These are phyloP conservation scores for Phymatocera aterrima DNA, from an alignment of 2,888 invertebrate genomes.

Conservation along the genomic window DNA sequence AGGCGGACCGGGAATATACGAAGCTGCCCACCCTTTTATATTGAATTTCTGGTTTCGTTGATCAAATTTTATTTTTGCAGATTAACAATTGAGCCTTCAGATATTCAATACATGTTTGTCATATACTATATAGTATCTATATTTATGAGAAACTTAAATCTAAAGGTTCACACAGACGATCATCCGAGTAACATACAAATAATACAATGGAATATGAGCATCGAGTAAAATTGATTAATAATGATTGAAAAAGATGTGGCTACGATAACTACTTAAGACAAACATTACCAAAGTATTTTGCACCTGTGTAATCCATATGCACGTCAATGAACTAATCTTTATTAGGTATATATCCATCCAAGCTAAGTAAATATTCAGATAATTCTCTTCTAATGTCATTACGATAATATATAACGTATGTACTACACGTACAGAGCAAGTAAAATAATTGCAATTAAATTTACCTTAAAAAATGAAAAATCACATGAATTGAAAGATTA, in stretches of 20 bases:
- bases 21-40: conserved; percentile 43
- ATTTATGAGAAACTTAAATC: conserved; percentile 52
- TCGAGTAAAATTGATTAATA: neutral
- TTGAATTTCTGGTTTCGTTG: conserved; percentile 57
- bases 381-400: neutral
- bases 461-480: conserved; percentile 39
- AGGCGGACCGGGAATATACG: too few relatives aligned
- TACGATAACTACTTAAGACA: neutral
- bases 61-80: conserved; percentile 57
- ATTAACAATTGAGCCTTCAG: conserved; percentile 60
- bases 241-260: neutral
- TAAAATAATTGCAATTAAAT: conserved; percentile 15
- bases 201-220: neutral
- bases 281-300: neutral
- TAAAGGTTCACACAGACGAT: conserved; percentile 48
- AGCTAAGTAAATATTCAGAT: neutral
- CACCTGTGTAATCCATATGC: neutral
- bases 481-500: conserved; percentile 38
- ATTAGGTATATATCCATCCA: too few relatives aligned
- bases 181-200: conserved; percentile 30
- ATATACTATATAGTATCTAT: conserved; percentile 22
- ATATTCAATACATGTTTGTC: conserved; percentile 47
- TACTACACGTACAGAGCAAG: conserved; percentile 3
- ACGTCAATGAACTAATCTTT: conserved; percentile 7
- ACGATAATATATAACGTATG: neutral